phyloP scores from a whole-genome alignment of 2,797 vertebrate species.

The Picus viridis region DNA sequence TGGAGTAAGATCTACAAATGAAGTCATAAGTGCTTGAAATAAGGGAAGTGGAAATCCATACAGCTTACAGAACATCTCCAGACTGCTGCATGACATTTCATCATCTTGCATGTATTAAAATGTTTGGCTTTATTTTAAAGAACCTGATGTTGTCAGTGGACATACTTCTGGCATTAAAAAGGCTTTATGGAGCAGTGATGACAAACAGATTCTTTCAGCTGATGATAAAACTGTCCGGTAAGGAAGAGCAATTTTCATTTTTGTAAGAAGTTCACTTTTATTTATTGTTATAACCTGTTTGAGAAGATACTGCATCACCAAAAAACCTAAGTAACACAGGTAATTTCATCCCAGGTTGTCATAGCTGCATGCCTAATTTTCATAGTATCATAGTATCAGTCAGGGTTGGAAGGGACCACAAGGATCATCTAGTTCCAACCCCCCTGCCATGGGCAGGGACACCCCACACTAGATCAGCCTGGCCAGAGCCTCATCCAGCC shows the following conservation, averaged over 20 bases:
- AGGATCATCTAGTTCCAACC: too few species aligned
- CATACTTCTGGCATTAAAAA: slow-evolving; percentile 97
- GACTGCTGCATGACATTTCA: background rate
- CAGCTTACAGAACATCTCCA: background rate
- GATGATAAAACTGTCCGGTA: slow-evolving; percentile 97
- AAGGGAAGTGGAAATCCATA: background rate
- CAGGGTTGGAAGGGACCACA: too few species aligned
- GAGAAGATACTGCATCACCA: background rate
- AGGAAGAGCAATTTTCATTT: slow-evolving; percentile 36
- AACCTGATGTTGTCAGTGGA: slow-evolving; percentile 90
- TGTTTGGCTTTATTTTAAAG: slow-evolving; percentile 77
- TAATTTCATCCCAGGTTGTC: background rate
- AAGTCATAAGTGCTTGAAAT: background rate
- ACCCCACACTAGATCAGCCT: too few species aligned
- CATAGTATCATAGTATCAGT: too few species aligned
- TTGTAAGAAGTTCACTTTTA: background rate
- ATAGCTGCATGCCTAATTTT: background rate
- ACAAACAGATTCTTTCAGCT: slow-evolving; percentile 95
- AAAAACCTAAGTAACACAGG: background rate
- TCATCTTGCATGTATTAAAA: background rate
- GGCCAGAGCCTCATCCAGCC: too few species aligned
- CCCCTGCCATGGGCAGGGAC: too few species aligned
- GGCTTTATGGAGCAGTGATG: slow-evolving; percentile 94
- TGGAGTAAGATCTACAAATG: background rate
- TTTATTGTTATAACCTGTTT: background rate